Evolutionary conservation across 2,113 vertebrate species (phyloP), one percentile per base, ranked within the genome.

Genomic region (Dascyllus trimaculatus): DNA sequence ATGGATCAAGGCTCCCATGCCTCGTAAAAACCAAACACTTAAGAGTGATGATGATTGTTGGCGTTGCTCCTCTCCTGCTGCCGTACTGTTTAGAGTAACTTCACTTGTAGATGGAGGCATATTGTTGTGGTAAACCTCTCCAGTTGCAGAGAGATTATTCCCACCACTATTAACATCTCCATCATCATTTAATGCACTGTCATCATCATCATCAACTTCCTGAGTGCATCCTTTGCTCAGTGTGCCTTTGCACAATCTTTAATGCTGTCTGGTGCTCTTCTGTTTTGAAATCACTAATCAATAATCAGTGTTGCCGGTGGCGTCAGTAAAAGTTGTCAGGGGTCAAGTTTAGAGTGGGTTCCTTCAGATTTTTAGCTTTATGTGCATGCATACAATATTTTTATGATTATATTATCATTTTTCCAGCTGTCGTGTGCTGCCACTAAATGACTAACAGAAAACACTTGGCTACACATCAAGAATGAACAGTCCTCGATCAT

Each of bases 11-110:
- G 61, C 69, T 79, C 43, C 35, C 11, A 40, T 75, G 74, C 58
- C 80, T 80, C 40, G 19, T 90, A 89, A 91, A 91, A 90, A 46
- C 38, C 74, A 78, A 85, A 85, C 84, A 85, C 84, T 89, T 63
- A 75, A 82, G 49, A 32, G 26, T 71, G 81, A 85, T 87, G 85
- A 91, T 89, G 81, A 81, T 65, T 78, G 82, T 77, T 84, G 60
- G 26, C 9, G 11, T 77, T 58, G 21, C 45, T 63, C 53, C 60
- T 32, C 17, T 54, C 13, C 63, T 73, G 32, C 62, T 35, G 68
- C 64, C 56, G 74, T 19, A 15, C 19, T 70, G 75, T 81, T 81
- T 83, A 32, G 71, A 25, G 52, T 10, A 40, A 32, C 53, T 40
- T 65, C 52, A 4, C 17, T 62, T 71, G 21, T 64, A 25, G 54